Conservation (phyloP, 1,140 invertebrate species). For the Drosophila ogumai region DNA sequence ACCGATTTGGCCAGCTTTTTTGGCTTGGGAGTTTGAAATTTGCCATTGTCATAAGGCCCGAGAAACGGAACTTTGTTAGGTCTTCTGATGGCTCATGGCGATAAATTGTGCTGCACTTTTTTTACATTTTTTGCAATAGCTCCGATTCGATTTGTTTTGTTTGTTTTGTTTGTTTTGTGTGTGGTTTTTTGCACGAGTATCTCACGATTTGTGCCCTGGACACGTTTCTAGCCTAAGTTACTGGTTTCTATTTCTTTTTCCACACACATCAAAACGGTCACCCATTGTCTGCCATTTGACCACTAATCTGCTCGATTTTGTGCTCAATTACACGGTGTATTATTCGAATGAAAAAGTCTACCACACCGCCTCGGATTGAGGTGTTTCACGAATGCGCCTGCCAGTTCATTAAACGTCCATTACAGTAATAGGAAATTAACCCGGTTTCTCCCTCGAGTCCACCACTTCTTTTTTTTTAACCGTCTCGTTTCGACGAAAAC, state of each 20-base stretch:
- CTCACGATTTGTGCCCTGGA: conserved; percentile 69
- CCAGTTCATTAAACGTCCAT: conserved; percentile 71
- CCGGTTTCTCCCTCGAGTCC: conserved; percentile 60
- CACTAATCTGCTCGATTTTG: conserved; percentile 67
- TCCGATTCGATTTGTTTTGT: conserved; percentile 44
- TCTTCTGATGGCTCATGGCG: conserved; percentile 54
- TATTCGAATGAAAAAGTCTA: conserved; percentile 33
- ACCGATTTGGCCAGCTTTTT: conserved; percentile 35
- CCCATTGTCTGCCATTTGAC: conserved; percentile 55
- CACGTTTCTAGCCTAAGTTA: conserved; percentile 65
- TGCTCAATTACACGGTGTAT: conserved; percentile 48
- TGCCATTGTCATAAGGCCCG: conserved; percentile 59
- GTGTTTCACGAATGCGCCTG: conserved; percentile 50
- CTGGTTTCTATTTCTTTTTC: conserved; percentile 74
- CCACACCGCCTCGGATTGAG: conserved; percentile 22
- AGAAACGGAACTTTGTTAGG: conserved; percentile 58
- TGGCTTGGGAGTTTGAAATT: conserved; percentile 26
- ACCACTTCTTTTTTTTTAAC: conserved; percentile 1
- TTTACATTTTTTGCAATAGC: conserved; percentile 27
- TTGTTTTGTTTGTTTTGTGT: conserved; percentile 24
- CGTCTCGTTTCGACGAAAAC: conserved; percentile 48
- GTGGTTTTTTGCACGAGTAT: conserved; percentile 28
- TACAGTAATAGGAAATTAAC: conserved; percentile 77
- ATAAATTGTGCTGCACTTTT: conserved; percentile 45
- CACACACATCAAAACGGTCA: conserved; percentile 56